phyloP scores from a whole-genome alignment of 2,113 vertebrate species.

The Phaetusa simplex region DNA sequence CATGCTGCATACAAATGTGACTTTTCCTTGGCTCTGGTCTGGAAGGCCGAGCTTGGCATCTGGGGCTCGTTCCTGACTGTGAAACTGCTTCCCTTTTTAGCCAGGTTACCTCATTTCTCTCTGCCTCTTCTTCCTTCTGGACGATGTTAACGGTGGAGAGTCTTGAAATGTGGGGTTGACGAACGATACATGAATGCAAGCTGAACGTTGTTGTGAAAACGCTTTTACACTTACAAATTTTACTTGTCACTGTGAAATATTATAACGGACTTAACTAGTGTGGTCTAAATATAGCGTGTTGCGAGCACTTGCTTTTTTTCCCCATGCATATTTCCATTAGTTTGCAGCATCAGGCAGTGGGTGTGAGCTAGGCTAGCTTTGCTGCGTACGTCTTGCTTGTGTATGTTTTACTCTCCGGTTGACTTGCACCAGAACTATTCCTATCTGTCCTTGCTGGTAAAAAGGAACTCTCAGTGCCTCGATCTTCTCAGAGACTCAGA shows the following conservation, averaged over 20 bases:
- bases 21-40: not conserved
- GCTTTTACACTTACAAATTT: not conserved
- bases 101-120: not conserved
- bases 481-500: not conserved
- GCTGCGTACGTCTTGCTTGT: not conserved
- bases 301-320: not conserved
- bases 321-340: not conserved
- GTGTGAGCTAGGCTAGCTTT: not conserved
- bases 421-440: not conserved
- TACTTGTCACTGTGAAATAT: not conserved
- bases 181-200: not conserved
- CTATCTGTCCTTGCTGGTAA: not conserved
- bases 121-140: not conserved
- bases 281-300: constrained; percentile 3
- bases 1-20: not conserved
- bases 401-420: not conserved
- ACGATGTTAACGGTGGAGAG: fast-evolving
- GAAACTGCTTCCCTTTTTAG: not conserved
- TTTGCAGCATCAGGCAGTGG: not conserved
- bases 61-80: not conserved
- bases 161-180: not conserved
- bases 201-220: not conserved
- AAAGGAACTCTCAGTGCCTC: not conserved
- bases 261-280: not conserved
- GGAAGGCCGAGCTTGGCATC: not conserved